These are phyloP conservation scores for Trochalopteron elliotii DNA, from an alignment of 2,113 vertebrate species.

Conservation along the genomic window DNA sequence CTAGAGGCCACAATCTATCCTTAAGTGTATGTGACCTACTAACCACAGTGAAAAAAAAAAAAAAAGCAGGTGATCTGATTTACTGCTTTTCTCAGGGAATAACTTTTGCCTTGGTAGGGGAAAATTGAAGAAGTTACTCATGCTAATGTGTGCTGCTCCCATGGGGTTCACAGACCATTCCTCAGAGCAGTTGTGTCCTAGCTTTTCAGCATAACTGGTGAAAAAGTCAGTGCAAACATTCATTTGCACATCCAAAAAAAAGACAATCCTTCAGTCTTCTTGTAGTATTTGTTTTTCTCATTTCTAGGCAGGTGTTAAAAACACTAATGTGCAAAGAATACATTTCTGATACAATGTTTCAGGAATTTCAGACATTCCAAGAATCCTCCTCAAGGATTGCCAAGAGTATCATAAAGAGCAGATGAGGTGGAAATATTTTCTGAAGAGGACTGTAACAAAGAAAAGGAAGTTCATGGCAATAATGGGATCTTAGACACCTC, in stretches of 20 bases:
- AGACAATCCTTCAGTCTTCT: not conserved
- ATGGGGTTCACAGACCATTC: not conserved
- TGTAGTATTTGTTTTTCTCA: not conserved
- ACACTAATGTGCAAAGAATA: not conserved
- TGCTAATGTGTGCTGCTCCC: not conserved
- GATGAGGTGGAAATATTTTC: not conserved
- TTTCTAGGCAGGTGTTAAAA: not conserved
- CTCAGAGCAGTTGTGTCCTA: not conserved
- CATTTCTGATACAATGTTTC: not conserved
- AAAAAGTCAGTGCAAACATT: not conserved
- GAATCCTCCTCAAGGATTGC: not conserved
- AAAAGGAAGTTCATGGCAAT: not conserved
- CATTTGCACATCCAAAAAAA: not conserved
- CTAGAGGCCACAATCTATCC: slow-evolving; percentile 4
- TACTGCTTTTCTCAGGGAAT: not conserved
- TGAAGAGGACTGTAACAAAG: not conserved
- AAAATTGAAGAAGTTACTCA: not conserved
- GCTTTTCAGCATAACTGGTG: not conserved
- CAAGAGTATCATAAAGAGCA: not conserved
- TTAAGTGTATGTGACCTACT: slow-evolving; percentile 31
- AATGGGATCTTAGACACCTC: not conserved
- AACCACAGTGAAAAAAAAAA: not conserved
- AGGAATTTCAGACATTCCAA: not conserved
- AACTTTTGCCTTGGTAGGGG: not conserved
- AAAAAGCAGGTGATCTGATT: slow-evolving; percentile 28